phyloP scores from a whole-genome alignment of 2,113 vertebrate species.

The Oxyura jamaicensis region DNA sequence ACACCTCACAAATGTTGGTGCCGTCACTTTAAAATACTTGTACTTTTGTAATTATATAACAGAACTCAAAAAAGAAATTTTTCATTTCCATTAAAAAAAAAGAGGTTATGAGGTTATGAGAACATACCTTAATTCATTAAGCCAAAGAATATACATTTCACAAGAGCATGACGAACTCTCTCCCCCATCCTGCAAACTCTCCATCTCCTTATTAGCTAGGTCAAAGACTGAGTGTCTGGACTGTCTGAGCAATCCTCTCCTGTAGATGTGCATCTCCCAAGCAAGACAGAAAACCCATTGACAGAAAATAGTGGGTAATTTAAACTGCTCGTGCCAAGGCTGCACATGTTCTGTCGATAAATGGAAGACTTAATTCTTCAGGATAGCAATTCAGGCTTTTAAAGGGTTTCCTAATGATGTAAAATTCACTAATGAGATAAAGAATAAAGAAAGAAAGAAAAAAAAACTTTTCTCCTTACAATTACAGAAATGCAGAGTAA shows the following conservation, averaged over 20 bases:
- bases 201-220: background rate
- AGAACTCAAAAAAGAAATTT: background rate
- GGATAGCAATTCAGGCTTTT: conserved; percentile 23
- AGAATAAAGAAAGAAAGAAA: rapidly evolving
- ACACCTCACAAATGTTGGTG: background rate
- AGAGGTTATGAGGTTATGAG: background rate
- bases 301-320: background rate
- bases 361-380: conserved; percentile 38
- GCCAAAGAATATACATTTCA: background rate
- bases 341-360: background rate
- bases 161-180: background rate
- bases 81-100: too few species aligned
- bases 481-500: background rate
- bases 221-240: background rate
- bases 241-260: background rate
- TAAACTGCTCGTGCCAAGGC: background rate
- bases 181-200: background rate
- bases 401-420: conserved; percentile 30
- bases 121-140: background rate
- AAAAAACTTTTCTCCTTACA: background rate
- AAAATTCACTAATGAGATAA: conserved; percentile 12
- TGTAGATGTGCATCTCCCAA: background rate
- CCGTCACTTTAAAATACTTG: background rate
- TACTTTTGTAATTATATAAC: background rate
- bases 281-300: background rate